Conservation (phyloP, 2,113 vertebrate genomes). For the Anoplopoma fimbria region DNA sequence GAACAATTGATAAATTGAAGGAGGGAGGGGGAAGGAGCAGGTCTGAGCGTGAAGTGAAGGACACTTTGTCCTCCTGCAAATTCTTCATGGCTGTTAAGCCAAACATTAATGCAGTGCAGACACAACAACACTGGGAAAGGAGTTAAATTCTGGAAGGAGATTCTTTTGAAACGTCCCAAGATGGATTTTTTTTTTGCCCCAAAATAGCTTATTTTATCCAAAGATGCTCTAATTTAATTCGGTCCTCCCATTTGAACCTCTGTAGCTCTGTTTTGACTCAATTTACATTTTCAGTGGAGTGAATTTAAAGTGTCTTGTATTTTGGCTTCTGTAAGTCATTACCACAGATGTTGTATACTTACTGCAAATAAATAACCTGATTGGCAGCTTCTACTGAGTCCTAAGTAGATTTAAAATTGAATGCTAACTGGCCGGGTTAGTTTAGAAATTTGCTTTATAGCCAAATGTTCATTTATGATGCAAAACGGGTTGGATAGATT, state of each 20-base stretch:
- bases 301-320: slow-evolving; percentile 28
- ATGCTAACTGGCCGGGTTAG: slow-evolving; percentile 15
- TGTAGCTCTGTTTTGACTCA: not conserved
- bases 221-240: slow-evolving; percentile 40
- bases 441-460: not conserved
- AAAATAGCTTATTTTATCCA: slow-evolving; percentile 31
- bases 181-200: slow-evolving; percentile 1
- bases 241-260: slow-evolving; percentile 9
- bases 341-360: not conserved
- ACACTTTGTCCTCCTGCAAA: slow-evolving; percentile 59
- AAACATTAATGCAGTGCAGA: slow-evolving; percentile 20
- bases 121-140: slow-evolving; percentile 3
- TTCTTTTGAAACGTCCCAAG: slow-evolving; percentile 29
- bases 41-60: slow-evolving; percentile 60
- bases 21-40: slow-evolving; percentile 4
- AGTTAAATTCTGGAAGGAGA: slow-evolving; percentile 19
- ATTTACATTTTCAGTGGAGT: slow-evolving; percentile 31
- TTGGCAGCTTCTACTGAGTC: slow-evolving; percentile 14
- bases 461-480: not conserved
- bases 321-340: slow-evolving; percentile 29
- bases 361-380: slow-evolving; percentile 15
- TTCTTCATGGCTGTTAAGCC: slow-evolving; percentile 7
- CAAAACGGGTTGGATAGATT: not conserved
- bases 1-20: slow-evolving; percentile 46
- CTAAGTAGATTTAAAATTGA: slow-evolving; percentile 13